Evolutionary conservation across 2,888 invertebrate species (phyloP).

Genomic region (Physocephala rufipes): DNA sequence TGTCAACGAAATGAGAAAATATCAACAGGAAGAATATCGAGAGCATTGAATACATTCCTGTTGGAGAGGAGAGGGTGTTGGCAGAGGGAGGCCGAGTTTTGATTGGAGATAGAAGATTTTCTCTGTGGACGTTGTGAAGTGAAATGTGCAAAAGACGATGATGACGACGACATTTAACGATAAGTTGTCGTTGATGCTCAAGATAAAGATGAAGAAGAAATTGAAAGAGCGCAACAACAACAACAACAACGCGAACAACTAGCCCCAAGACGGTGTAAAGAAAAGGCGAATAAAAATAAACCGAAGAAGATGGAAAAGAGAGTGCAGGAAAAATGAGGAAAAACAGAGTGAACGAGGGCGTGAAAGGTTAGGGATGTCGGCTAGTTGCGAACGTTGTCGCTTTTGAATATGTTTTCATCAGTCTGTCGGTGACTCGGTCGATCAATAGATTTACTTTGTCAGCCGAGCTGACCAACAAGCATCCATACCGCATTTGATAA

Average conservation of each 20-base stretch:
- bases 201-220: constrained; percentile 33
- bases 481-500: neutral
- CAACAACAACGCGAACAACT: constrained; percentile 11
- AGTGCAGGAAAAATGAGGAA: neutral
- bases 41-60: neutral
- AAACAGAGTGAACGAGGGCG: neutral
- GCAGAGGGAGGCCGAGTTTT: too few relatives aligned
- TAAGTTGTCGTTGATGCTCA: constrained; percentile 34
- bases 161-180: constrained; percentile 30
- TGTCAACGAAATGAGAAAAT: constrained; percentile 34
- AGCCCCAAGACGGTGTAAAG: neutral
- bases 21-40: constrained; percentile 28
- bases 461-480: neutral
- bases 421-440: neutral
- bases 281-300: neutral
- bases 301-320: neutral
- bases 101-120: neutral
- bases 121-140: neutral
- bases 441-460: too few relatives aligned
- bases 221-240: constrained; percentile 28
- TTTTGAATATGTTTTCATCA: neutral
- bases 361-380: neutral
- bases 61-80: neutral
- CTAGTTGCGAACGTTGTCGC: constrained; percentile 11
- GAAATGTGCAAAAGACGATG: constrained; percentile 5